Evolutionary conservation across 2,797 vertebrate species (phyloP).

Genomic region (Sus cebifrons): DNA sequence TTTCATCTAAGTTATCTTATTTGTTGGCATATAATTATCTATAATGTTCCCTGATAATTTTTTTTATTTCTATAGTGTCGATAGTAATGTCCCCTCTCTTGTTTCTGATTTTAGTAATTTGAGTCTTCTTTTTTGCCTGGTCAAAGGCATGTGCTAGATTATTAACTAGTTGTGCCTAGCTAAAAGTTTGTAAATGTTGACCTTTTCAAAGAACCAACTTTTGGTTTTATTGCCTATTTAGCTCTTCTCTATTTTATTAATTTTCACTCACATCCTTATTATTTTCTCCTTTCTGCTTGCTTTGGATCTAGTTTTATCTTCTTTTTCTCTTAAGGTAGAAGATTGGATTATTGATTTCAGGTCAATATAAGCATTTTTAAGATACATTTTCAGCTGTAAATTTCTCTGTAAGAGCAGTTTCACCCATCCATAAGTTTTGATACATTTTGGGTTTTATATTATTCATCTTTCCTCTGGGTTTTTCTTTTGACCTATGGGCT

Average conservation of each 20-base stretch:
- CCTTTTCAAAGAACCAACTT: background rate
- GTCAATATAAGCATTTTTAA: background rate
- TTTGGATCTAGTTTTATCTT: background rate
- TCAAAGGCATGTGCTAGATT: background rate
- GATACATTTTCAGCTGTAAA: background rate
- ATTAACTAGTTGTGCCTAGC: background rate
- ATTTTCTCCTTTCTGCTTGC: background rate
- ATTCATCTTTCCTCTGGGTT: constrained; percentile 4
- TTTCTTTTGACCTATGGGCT: constrained; percentile 22
- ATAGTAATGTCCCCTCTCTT: background rate
- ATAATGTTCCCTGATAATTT: background rate
- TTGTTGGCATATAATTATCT: background rate
- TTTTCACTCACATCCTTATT: background rate
- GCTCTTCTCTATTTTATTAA: background rate
- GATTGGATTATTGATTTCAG: background rate
- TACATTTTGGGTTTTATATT: background rate
- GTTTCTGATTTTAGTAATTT: background rate
- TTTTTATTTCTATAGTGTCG: background rate
- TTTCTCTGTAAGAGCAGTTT: background rate
- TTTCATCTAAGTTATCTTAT: background rate
- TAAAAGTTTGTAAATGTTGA: background rate
- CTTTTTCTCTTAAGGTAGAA: background rate
- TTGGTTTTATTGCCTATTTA: background rate
- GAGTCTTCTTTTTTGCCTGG: background rate
- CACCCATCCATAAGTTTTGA: background rate